phyloP scores from a whole-genome alignment of 2,797 vertebrate species.

The Protosalanx chinensis region DNA sequence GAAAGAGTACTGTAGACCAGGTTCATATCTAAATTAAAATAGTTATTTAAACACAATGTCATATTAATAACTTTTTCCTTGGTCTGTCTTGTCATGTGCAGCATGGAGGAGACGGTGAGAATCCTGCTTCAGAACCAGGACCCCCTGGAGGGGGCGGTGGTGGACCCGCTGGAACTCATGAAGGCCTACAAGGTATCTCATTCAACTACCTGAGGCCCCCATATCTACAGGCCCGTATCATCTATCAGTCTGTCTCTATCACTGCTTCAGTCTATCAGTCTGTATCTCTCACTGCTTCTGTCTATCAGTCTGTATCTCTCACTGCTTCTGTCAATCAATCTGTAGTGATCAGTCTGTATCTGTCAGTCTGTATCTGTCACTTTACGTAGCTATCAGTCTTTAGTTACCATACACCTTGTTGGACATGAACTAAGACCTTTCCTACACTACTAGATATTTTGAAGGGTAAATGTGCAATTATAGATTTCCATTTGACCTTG shows the following conservation, averaged over 20 bases:
- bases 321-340: no score
- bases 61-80: not conserved
- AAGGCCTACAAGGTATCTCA: slow-evolving; percentile 80
- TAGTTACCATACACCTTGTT: not conserved
- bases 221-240: no score
- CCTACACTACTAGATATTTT: not conserved
- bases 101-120: slow-evolving; percentile 90
- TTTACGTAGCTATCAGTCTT: no score
- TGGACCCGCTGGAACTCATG: slow-evolving; percentile 80
- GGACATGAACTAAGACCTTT: not conserved
- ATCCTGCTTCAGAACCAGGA: slow-evolving; percentile 83
- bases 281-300: no score
- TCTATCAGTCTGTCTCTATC: not conserved
- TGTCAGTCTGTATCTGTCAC: no score
- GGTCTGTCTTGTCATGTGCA: slow-evolving; percentile 51
- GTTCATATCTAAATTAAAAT: no score
- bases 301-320: no score
- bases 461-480: not conserved
- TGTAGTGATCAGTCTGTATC: no score
- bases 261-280: not conserved
- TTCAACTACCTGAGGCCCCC: not conserved
- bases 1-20: no score
- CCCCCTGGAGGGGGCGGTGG: slow-evolving; percentile 74
- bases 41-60: no score
- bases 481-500: not conserved